Percentiles rank a stretch among this genome's conserved stretches.
phyloP scores from a whole-genome alignment of 2,113 vertebrate genomes.

The Furnarius figulus region DNA sequence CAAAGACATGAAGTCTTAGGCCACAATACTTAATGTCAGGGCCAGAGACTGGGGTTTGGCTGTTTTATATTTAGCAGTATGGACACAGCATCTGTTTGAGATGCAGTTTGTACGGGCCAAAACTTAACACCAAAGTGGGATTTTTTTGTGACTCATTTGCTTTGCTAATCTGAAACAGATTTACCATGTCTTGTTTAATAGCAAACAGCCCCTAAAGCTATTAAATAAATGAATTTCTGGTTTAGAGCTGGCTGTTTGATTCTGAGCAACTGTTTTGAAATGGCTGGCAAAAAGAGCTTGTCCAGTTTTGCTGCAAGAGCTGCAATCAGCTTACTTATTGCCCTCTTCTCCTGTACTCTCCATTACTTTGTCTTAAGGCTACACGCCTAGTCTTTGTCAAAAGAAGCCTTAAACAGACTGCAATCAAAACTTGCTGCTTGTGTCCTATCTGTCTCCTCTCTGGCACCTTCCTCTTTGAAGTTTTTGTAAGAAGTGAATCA shows the following conservation, averaged over 20 bases:
- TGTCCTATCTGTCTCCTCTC: background rate
- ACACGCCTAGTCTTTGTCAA: background rate
- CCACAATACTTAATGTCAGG: background rate
- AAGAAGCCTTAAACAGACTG: background rate
- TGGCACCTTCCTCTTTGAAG: background rate
- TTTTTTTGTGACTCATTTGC: constrained; percentile 15
- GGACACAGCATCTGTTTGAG: constrained; percentile 4
- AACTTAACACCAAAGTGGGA: background rate
- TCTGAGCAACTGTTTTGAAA: constrained; percentile 40
- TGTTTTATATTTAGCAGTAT: background rate
- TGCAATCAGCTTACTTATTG: background rate
- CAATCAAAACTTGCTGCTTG: background rate
- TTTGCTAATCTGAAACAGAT: constrained; percentile 56
- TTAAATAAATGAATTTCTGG: constrained; percentile 28
- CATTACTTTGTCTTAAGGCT: background rate
- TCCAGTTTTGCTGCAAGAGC: background rate
- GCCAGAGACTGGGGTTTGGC: background rate
- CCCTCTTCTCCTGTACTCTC: background rate
- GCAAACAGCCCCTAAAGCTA: constrained; percentile 27
- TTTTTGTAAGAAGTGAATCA: background rate
- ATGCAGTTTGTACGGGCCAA: background rate
- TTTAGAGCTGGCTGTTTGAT: background rate
- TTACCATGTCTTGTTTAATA: constrained; percentile 16
- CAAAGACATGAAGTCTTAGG: background rate
- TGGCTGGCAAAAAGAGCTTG: background rate